These are phyloP conservation scores for Spheniscus humboldti DNA, from an alignment of 2,797 vertebrate genomes.

Conservation along the genomic window DNA sequence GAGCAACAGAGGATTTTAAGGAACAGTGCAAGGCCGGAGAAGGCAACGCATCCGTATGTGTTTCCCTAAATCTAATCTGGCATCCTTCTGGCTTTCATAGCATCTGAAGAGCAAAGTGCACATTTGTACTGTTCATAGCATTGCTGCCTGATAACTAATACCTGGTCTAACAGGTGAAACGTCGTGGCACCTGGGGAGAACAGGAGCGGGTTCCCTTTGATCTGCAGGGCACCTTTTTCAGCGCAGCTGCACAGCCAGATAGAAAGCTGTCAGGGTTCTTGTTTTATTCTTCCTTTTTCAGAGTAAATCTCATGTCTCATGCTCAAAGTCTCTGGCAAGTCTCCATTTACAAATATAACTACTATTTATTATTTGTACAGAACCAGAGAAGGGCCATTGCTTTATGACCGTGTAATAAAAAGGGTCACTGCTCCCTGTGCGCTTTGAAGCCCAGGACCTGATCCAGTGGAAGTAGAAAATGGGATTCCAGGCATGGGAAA, in stretches of 20 bases:
- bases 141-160: conserved; percentile 4
- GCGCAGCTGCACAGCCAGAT: neutral
- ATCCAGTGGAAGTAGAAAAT: neutral
- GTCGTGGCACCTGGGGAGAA: neutral
- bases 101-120: conserved; percentile 33
- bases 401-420: neutral
- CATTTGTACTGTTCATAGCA: neutral
- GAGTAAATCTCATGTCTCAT: neutral
- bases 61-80: conserved; percentile 12
- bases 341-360: neutral
- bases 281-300: neutral
- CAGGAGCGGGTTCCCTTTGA: neutral
- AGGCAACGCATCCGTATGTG: neutral
- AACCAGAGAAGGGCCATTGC: neutral
- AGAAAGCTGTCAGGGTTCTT: neutral
- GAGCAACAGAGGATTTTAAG: neutral
- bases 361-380: neutral
- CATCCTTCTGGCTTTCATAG: conserved; percentile 28
- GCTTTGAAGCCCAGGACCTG: neutral
- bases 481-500: neutral
- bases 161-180: neutral
- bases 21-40: neutral
- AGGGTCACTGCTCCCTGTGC: neutral
- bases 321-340: neutral
- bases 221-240: neutral